A percentile compares a stretch with the other conserved stretches of the same genome.
Conservation (phyloP, 2,888 invertebrate species). For the Thera obeliscata region DNA sequence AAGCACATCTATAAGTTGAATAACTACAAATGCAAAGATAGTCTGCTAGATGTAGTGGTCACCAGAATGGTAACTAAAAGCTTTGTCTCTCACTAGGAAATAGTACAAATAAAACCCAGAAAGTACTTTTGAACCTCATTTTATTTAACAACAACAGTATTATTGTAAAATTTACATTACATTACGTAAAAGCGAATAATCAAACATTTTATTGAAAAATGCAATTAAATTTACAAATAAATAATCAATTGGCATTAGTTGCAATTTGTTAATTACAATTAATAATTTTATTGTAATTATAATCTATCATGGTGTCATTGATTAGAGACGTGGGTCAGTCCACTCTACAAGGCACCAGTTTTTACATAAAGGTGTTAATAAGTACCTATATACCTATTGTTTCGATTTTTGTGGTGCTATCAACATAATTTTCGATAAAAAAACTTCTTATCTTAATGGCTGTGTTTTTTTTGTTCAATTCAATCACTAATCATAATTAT, state of each 20-base stretch:
- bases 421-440: background rate
- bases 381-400: background rate
- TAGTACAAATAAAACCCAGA: slow-evolving; percentile 13
- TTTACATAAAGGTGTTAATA: background rate
- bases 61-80: slow-evolving; percentile 88
- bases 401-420: background rate
- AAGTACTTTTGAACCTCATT: slow-evolving; percentile 54
- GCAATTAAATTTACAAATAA: slow-evolving; percentile 42
- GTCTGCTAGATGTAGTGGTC: slow-evolving; percentile 85
- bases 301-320: slow-evolving; percentile 12
- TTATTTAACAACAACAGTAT: slow-evolving; percentile 80
- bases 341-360: slow-evolving; percentile 30
- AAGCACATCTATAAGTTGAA: slow-evolving; percentile 86
- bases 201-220: slow-evolving; percentile 62
- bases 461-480: slow-evolving; percentile 46
- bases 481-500: slow-evolving; percentile 41
- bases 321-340: slow-evolving; percentile 9
- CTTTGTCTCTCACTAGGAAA: slow-evolving; percentile 69
- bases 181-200: slow-evolving; percentile 73
- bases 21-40: slow-evolving; percentile 67
- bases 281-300: background rate
- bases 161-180: slow-evolving; percentile 80
- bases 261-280: slow-evolving; percentile 31
- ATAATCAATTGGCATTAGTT: slow-evolving; percentile 31
- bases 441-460: background rate